Evolutionary conservation across 2,888 invertebrate species (phyloP).

Genomic region (Julus scanicus): DNA sequence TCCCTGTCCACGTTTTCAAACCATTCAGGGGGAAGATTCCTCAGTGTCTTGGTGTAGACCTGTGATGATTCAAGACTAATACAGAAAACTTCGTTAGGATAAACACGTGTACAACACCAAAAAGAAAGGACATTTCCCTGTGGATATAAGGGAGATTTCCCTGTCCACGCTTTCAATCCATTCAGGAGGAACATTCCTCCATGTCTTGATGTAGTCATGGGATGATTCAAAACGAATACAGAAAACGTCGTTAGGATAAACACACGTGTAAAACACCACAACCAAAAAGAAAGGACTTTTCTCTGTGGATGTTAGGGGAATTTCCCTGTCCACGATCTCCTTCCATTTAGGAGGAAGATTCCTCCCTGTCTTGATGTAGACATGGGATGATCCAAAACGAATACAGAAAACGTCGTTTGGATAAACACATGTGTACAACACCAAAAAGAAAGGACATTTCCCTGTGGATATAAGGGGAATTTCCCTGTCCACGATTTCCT

Average conservation of each 20-base stretch:
- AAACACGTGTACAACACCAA: not conserved
- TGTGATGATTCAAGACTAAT: not conserved
- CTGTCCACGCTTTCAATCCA: not conserved
- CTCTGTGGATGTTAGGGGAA: too few relatives aligned
- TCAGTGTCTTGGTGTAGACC: too few relatives aligned
- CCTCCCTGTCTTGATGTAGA: too few relatives aligned
- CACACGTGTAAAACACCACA: not conserved
- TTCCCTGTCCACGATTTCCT: not conserved
- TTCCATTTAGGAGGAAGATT: not conserved
- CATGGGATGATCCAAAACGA: not conserved
- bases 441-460: too few relatives aligned
- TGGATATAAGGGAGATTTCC: not conserved
- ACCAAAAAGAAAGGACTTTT: too few relatives aligned
- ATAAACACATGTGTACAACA: too few relatives aligned
- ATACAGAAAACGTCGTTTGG: constrained; percentile 16
- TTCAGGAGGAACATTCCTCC: not conserved
- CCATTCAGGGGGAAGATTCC: not conserved
- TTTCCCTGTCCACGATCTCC: not conserved
- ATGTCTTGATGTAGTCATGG: not conserved
- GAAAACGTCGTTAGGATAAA: not conserved
- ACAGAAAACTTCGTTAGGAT: not conserved
- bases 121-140: too few relatives aligned
- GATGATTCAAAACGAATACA: not conserved
- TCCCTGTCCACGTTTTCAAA: not conserved
- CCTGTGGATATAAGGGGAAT: not conserved